Evolutionary conservation across 2,888 invertebrate genomes (phyloP).

Genomic region (Vesta saturnalis): DNA sequence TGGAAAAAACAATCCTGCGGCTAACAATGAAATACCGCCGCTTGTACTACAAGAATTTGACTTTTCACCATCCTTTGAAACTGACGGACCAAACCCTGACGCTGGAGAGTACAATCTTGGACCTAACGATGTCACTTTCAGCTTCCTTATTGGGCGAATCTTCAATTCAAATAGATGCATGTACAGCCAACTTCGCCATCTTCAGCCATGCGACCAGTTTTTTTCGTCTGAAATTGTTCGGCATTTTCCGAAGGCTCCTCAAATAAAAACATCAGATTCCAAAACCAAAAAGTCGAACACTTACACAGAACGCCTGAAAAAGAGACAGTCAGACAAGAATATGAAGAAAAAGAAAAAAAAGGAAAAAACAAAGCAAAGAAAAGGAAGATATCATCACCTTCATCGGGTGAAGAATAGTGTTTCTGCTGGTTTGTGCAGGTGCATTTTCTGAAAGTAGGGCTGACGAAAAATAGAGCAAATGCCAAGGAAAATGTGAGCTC

Average conservation of each 20-base stretch:
- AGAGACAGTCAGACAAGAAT: conserved; percentile 2
- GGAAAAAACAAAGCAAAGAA: conserved; percentile 7
- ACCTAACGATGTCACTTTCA: neutral
- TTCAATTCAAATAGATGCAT: too few relatives aligned
- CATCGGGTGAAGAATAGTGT: too few relatives aligned
- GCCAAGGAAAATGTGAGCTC: conserved; percentile 22
- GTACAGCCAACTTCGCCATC: neutral
- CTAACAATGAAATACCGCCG: neutral
- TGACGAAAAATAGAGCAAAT: conserved; percentile 37
- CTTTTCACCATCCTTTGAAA: neutral
- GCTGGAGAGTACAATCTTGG: too few relatives aligned
- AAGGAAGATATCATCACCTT: neutral
- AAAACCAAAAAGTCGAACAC: neutral
- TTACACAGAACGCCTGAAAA: conserved; percentile 8
- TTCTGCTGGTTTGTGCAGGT: conserved; percentile 27
- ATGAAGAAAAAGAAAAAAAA: conserved; percentile 19
- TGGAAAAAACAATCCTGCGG: neutral
- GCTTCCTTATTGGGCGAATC: too few relatives aligned
- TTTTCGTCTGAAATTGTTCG: conserved; percentile 2
- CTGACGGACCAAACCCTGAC: neutral
- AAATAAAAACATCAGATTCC: neutral
- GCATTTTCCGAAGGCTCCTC: neutral
- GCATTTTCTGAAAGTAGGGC: conserved; percentile 37
- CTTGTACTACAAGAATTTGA: neutral
- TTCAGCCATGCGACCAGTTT: too few relatives aligned